Evolutionary conservation across 2,113 vertebrate genomes (phyloP).

Genomic region (Eupsittula cactorum): DNA sequence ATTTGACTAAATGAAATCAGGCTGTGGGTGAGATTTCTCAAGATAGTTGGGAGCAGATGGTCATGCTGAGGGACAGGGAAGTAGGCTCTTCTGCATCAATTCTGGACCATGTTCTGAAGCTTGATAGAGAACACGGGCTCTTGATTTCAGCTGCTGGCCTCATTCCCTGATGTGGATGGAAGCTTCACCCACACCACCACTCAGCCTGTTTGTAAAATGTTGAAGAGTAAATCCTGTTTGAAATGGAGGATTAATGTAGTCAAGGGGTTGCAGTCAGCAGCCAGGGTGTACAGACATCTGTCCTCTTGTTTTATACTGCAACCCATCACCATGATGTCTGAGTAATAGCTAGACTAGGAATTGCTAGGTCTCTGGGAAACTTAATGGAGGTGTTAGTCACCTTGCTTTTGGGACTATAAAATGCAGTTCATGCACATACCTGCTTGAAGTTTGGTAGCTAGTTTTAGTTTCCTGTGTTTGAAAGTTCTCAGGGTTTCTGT

Average conservation of each 20-base stretch:
- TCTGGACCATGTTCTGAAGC: background rate
- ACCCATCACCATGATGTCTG: background rate
- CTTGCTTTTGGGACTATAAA: background rate
- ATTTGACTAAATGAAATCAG: background rate
- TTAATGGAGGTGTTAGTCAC: background rate
- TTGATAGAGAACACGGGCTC: background rate
- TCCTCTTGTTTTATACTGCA: background rate
- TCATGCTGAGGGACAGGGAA: background rate
- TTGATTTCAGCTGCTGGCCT: background rate
- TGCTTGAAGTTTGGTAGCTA: background rate
- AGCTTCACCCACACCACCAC: background rate
- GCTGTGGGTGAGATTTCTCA: background rate
- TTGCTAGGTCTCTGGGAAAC: background rate
- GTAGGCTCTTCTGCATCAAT: background rate
- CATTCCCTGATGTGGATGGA: background rate
- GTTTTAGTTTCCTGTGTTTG: background rate
- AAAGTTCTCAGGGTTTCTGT: background rate
- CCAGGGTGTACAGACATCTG: background rate
- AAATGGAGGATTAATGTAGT: slow-evolving; percentile 1
- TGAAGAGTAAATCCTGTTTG: slow-evolving; percentile 37
- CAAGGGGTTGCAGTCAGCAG: background rate
- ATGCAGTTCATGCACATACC: background rate
- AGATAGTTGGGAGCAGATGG: background rate
- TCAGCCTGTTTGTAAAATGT: background rate
- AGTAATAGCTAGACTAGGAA: background rate